Conservation (phyloP, 1,140 invertebrate genomes). For the Pteromalus puparum region DNA sequence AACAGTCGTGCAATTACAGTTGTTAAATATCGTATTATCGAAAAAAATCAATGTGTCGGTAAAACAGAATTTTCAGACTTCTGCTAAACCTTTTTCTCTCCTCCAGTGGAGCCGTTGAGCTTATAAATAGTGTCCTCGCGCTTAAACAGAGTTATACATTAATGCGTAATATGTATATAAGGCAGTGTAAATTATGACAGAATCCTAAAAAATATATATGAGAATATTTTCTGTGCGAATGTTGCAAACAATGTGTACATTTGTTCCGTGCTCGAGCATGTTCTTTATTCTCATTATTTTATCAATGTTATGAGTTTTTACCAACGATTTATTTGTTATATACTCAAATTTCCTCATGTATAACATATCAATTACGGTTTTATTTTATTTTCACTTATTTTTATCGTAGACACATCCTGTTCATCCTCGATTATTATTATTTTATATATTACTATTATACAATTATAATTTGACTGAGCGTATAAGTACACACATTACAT, state of each 20-base stretch:
- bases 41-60: slow-evolving; percentile 35
- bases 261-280: slow-evolving; percentile 28
- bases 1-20: slow-evolving; percentile 6
- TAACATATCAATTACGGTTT: slow-evolving; percentile 20
- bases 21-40: not conserved
- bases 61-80: slow-evolving; percentile 26
- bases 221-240: slow-evolving; percentile 72
- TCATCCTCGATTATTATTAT: slow-evolving; percentile 14
- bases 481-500: slow-evolving; percentile 33
- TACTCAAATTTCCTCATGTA: not conserved
- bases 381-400: slow-evolving; percentile 15
- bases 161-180: slow-evolving; percentile 70
- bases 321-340: slow-evolving; percentile 44
- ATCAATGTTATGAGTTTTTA: slow-evolving; percentile 34
- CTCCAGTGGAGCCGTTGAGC: slow-evolving; percentile 37
- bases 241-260: slow-evolving; percentile 45
- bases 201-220: slow-evolving; percentile 69
- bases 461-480: not conserved
- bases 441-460: not conserved
- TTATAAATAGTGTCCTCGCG: slow-evolving; percentile 38
- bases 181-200: slow-evolving; percentile 70
- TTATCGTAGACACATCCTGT: not conserved
- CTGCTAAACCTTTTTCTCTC: slow-evolving; percentile 34
- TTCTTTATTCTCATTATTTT: not conserved
- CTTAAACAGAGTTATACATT: slow-evolving; percentile 29